Conservation (phyloP, 1,140 invertebrate genomes). For the Pantala flavescens region DNA sequence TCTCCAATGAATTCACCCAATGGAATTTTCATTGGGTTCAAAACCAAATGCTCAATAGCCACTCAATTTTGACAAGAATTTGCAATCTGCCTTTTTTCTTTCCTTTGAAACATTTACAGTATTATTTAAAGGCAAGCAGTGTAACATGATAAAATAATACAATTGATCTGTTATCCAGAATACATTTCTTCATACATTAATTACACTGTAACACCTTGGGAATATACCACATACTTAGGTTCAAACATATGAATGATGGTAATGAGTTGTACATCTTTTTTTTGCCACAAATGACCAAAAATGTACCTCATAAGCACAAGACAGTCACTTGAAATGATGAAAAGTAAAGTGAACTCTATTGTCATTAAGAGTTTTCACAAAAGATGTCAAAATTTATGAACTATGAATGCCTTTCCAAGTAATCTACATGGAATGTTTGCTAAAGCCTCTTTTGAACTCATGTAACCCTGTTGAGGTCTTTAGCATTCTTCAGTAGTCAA, state of each 20-base stretch:
- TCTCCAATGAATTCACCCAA: background rate
- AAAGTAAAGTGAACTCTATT: conserved; percentile 11
- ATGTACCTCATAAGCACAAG: conserved; percentile 2
- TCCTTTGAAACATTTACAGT: conserved; percentile 17
- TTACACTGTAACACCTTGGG: conserved; percentile 16
- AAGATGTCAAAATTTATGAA: background rate
- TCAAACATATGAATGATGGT: conserved; percentile 18
- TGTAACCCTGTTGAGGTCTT: conserved; percentile 12
- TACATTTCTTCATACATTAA: conserved; percentile 19
- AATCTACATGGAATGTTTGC: background rate
- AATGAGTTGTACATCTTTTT: conserved; percentile 13
- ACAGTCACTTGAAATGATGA: conserved; percentile 17
- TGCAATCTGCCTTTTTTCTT: conserved; percentile 15
- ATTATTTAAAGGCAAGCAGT: conserved; percentile 17
- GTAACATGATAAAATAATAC: conserved; percentile 18
- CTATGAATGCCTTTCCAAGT: background rate
- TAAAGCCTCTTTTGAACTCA: conserved; percentile 15
- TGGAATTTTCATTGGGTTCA: background rate
- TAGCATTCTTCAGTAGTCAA: background rate
- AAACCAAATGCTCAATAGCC: background rate
- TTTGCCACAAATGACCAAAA: conserved; percentile 11
- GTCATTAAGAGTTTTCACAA: conserved; percentile 11
- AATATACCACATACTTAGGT: conserved; percentile 13
- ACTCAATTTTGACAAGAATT: conserved; percentile 15
- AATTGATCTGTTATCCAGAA: conserved; percentile 16